Evolutionary conservation across 2,888 invertebrate species (phyloP).

Genomic region (Epinotia demarniana): DNA sequence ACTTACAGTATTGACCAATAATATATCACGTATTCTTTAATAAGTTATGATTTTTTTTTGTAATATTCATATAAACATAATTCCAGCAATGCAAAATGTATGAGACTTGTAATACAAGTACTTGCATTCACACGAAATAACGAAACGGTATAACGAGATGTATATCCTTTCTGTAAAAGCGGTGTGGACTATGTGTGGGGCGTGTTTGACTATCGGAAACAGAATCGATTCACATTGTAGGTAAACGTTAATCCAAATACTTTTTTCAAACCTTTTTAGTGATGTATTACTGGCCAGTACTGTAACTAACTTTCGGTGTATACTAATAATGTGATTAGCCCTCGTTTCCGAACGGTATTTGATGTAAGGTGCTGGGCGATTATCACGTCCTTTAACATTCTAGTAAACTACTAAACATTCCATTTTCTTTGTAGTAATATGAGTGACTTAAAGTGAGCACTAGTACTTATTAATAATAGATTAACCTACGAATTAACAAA

Average conservation of each 20-base stretch:
- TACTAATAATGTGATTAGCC: constrained; percentile 30
- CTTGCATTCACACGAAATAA: background rate
- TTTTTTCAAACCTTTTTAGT: background rate
- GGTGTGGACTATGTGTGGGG: background rate
- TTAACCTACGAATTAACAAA: constrained; percentile 43
- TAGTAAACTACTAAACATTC: constrained; percentile 73
- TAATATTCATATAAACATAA: too few relatives aligned
- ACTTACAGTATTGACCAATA: constrained; percentile 50
- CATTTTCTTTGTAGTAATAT: constrained; percentile 66
- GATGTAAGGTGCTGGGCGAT: constrained; percentile 5
- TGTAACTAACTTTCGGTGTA: constrained; percentile 60
- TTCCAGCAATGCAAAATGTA: background rate
- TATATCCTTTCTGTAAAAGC: background rate
- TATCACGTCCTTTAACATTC: constrained; percentile 51
- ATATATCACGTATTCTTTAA: background rate
- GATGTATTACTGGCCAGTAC: background rate
- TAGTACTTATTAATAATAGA: constrained; percentile 73
- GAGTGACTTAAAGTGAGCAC: constrained; percentile 83
- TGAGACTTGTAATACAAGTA: background rate
- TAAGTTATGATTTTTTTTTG: too few relatives aligned
- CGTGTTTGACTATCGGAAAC: background rate
- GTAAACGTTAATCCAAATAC: too few relatives aligned
- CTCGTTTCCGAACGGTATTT: constrained; percentile 46
- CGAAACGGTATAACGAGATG: background rate
- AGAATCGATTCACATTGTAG: background rate